These are phyloP conservation scores for Torymus texanus DNA, from an alignment of 2,888 invertebrate genomes.

Conservation along the genomic window DNA sequence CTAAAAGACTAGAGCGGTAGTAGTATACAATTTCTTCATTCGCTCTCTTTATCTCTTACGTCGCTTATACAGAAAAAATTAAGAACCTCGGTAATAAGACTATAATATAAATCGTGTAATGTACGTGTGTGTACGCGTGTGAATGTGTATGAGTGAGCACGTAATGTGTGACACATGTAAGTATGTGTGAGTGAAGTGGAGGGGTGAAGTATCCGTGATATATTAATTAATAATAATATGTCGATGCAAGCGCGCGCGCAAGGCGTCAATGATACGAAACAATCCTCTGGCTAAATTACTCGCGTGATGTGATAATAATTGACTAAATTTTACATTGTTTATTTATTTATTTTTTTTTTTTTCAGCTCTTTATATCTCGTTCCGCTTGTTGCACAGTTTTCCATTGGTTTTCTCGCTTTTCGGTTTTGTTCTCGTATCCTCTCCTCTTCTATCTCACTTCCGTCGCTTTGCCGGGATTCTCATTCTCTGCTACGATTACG, in stretches of 20 bases:
- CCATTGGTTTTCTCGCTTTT: neutral
- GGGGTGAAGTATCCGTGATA: neutral
- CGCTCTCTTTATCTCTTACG: too few relatives aligned
- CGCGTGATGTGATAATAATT: conserved; percentile 51
- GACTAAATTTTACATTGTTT: conserved; percentile 53
- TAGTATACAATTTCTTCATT: too few relatives aligned
- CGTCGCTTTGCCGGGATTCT: neutral
- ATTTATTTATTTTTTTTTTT: neutral
- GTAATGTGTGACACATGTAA: too few relatives aligned
- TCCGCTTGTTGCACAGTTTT: neutral
- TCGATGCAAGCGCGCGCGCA: conserved; percentile 45
- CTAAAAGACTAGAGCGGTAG: too few relatives aligned
- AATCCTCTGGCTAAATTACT: conserved; percentile 48
- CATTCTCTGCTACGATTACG: conserved; percentile 2
- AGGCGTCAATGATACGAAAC: conserved; percentile 41
- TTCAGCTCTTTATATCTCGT: too few relatives aligned
- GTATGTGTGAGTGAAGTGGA: too few relatives aligned
- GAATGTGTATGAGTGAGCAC: too few relatives aligned
- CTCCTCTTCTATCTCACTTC: neutral
- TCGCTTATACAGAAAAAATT: too few relatives aligned
- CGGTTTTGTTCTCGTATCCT: neutral
- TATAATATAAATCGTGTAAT: too few relatives aligned
- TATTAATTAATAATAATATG: conserved; percentile 19
- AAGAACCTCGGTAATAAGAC: too few relatives aligned
- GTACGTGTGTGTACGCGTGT: too few relatives aligned